Evolutionary conservation across 1,140 invertebrate genomes (phyloP).

Genomic region (Drosophila ananassae): DNA sequence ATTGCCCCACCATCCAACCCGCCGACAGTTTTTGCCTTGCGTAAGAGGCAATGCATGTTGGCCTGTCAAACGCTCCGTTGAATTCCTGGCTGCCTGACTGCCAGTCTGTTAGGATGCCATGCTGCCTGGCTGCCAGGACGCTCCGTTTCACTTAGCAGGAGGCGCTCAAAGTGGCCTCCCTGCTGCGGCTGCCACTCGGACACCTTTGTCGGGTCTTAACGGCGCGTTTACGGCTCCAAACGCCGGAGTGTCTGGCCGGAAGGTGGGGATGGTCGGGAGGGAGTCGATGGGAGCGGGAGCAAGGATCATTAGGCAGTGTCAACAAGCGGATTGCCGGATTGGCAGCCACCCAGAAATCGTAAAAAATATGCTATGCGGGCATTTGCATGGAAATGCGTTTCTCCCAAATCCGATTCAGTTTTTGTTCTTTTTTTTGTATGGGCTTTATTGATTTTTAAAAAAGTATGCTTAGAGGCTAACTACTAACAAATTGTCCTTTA

Average conservation of each 20-base stretch:
- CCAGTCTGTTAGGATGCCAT: no score
- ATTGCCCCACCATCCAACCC: background rate
- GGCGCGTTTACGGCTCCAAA: conserved; percentile 37
- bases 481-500: conserved; percentile 82
- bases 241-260: conserved; percentile 41
- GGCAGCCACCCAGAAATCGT: conserved; percentile 26
- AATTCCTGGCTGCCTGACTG: conserved; percentile 9
- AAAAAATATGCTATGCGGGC: background rate
- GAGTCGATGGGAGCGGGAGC: conserved; percentile 6
- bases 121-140: background rate
- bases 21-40: conserved; percentile 19
- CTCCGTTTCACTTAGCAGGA: conserved; percentile 17
- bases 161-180: conserved; percentile 45
- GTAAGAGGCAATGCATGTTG: conserved; percentile 72
- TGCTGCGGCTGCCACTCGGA: conserved; percentile 41
- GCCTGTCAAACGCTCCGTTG: conserved; percentile 71
- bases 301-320: conserved; percentile 63
- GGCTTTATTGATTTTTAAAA: conserved; percentile 79
- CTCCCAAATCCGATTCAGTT: conserved; percentile 2
- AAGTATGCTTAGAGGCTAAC: conserved; percentile 75
- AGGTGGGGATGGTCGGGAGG: conserved; percentile 14
- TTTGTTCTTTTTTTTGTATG: conserved; percentile 39
- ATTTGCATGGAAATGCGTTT: conserved; percentile 16
- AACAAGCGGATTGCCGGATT: conserved; percentile 35
- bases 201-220: conserved; percentile 49